These are phyloP conservation scores for Astropecten irregularis DNA, from an alignment of 53 echinoderm and acorn worm genomes.

Conservation along the genomic window DNA sequence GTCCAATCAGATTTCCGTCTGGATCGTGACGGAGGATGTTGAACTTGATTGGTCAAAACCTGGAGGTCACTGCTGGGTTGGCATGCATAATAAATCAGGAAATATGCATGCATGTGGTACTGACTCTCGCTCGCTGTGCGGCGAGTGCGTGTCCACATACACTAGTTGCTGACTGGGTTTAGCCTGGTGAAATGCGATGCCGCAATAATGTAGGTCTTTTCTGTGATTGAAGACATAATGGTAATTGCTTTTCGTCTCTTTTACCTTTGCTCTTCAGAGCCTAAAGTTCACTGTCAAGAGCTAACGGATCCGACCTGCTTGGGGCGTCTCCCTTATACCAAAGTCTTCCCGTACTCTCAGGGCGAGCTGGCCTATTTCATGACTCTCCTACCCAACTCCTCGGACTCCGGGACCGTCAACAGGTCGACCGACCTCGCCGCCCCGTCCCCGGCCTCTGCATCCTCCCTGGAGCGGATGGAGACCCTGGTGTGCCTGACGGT, in stretches of 20 bases:
- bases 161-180: too few species aligned
- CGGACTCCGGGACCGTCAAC: not conserved
- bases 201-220: too few species aligned
- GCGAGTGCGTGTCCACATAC: too few species aligned
- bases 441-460: not conserved
- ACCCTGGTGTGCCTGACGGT: slow-evolving; percentile 28
- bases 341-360: slow-evolving; percentile 20
- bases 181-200: too few species aligned
- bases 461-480: not conserved
- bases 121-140: too few species aligned
- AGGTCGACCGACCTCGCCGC: not conserved
- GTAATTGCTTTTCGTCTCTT: not conserved
- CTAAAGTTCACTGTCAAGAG: not conserved
- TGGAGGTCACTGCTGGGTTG: too few species aligned
- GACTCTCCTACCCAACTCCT: not conserved
- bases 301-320: not conserved
- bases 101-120: too few species aligned
- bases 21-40: too few species aligned
- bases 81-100: too few species aligned
- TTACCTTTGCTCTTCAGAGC: not conserved
- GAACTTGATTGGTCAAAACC: too few species aligned
- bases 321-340: slow-evolving; percentile 12
- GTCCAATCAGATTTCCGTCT: too few species aligned
- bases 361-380: not conserved
- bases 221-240: too few species aligned